A percentile compares a stretch with the other conserved stretches of the same genome.
phyloP scores from a whole-genome alignment of 2,113 vertebrate genomes.

The Megaceryle maxima region DNA sequence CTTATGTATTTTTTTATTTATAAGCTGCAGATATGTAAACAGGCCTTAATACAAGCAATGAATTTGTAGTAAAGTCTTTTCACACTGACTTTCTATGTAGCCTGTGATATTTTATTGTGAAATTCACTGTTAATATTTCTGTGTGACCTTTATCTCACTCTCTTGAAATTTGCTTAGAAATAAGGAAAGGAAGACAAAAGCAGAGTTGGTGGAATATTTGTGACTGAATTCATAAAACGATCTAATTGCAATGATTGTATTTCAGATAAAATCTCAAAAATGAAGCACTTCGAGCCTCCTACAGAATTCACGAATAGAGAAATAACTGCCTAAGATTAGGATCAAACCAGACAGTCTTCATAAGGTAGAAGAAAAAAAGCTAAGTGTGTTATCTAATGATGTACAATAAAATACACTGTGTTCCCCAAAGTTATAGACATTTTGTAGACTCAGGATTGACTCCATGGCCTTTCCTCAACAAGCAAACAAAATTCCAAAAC shows the following conservation, averaged over 20 bases:
- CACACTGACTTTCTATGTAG: not conserved
- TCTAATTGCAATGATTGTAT: not conserved
- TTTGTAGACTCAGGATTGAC: not conserved
- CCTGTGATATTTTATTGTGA: not conserved
- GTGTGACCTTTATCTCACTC: not conserved
- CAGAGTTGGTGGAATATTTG: not conserved
- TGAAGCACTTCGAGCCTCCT: not conserved
- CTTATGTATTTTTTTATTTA: not conserved
- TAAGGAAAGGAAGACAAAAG: not conserved
- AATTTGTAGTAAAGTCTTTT: not conserved
- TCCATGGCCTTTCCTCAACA: not conserved
- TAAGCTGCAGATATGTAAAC: not conserved
- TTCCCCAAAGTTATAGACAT: not conserved
- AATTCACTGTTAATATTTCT: no score
- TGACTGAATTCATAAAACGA: not conserved
- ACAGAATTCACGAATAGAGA: accelerated
- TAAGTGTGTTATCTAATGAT: not conserved
- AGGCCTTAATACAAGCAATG: not conserved
- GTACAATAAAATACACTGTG: not conserved
- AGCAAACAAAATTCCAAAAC: not conserved
- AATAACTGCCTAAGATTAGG: not conserved
- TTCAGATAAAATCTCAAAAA: not conserved
- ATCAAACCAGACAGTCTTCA: not conserved
- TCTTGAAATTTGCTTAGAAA: not conserved
- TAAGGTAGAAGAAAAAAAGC: not conserved